Base-by-base conservation (phyloP, 2,888 invertebrate genomes). In the Xestia rhomboidea region DNA sequence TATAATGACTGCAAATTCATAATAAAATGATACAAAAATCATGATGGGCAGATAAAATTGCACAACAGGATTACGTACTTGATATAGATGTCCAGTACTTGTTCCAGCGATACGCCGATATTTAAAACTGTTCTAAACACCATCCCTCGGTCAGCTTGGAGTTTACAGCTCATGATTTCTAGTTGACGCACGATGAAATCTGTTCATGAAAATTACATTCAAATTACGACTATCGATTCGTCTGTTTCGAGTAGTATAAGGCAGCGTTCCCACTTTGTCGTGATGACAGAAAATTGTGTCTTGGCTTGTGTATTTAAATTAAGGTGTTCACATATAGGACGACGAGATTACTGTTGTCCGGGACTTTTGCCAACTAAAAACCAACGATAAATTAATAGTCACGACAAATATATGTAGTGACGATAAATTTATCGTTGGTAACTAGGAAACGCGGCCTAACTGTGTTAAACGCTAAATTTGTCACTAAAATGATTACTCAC, bases 1-100 rank as follows among this genome's bases (percentile, higher is more conserved):
- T 21, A 30, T 41, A 41, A 13, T 8, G 4, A 27, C 57, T 13
- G 10, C 2, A 49, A n/a, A 49, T 68, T 68, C 5, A 34, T 68
- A 34, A n/a, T 11, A 38, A 51, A 51, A 44, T 44, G 18, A 30
- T 24, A 44, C 21, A 69, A 69, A 69, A 62, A 13, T 67, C 30
- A 34, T 44, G 2, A 18, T 8, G n/a, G 18, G 1, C 21, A 44
- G 24, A 30, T 11, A 30, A 44, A 44, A 44, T 24, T 44, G 18
- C 11, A n/a, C 13, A 67, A 13, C 10, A 68, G 49, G 15, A 70
- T 64, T 87, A 96, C 97, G 93, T 93, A 98, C 98, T 97, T 97
- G 90, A 98, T 98, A 93, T 99, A 99, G 83, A 98, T 98, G 89
- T 98, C 98, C 86, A 99, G 96, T 5, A 99, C 97, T 90, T 98